Evolutionary conservation across 2,113 vertebrate genomes (phyloP), one percentile per base, ranked within the genome.

Genomic region (Colistium nudipinnis): DNA sequence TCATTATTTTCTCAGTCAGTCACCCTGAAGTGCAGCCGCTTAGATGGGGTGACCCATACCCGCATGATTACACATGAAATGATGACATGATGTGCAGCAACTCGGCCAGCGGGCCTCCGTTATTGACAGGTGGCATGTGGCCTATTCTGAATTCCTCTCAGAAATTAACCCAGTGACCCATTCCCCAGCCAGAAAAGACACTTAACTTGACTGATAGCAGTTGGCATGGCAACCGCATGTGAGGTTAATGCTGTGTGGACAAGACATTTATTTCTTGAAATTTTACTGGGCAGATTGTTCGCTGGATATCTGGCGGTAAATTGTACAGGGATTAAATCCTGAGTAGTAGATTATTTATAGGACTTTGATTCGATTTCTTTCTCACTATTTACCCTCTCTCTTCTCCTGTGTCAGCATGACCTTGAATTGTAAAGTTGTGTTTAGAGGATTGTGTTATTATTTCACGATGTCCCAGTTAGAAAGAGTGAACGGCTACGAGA

Each of bases 1-100:
- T 87, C 75, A 66, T 88, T 88, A 78, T 93, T 87, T 93, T 92
- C 87, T 88, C 81, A 83, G 77, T 88, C 81, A 76, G 83, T 84
- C 85, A 78, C 70, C 22, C 43, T n/a, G 38, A 88, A 60, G 75
- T 69, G 44, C 10, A 14, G 30, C 33, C 0, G 6, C 62, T 57
- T 19, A 67, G 54, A 82, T 72, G 60, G 65, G 71, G 49, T 41
- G 45, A 36, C 81, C n/a, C 56, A 78, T 87, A 90, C 83, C 89
- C 87, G 87, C 87, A 80, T 71, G 83, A 64, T 81, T 80, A 82
- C 3, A 8, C 45, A 61, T 77, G 54, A 56, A 2, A 63, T 68
- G 27, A 84, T 69, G 66, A 64, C 1, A 63, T 68, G 27, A 84
- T 69, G 66, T 62, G 65, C 65, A 30, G 35, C 33, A 70, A 16